phyloP scores from a whole-genome alignment of 2,888 invertebrate species.

The Congeria kusceri region DNA sequence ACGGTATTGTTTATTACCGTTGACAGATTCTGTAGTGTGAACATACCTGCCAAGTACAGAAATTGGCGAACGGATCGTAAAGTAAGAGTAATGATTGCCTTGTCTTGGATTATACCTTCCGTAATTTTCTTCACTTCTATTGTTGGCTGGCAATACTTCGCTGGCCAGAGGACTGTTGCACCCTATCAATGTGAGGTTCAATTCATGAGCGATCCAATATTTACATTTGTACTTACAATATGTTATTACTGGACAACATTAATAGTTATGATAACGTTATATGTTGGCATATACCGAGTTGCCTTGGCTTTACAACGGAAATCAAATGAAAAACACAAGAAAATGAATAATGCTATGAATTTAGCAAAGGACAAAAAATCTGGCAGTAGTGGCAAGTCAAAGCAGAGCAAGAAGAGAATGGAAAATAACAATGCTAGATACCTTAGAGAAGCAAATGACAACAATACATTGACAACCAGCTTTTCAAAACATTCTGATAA shows the following conservation, averaged over 20 bases:
- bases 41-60: constrained; percentile 98
- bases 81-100: constrained; percentile 97
- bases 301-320: constrained; percentile 99
- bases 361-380: constrained; percentile 82
- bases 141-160: constrained; percentile 99
- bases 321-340: constrained; percentile 97
- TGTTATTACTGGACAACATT: constrained; percentile 99
- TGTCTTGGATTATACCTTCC: constrained; percentile 98
- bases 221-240: constrained; percentile 98
- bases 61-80: constrained; percentile 98
- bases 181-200: constrained; percentile 97
- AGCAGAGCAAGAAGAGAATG: constrained; percentile 59
- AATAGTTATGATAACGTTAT: constrained; percentile 96
- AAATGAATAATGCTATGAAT: constrained; percentile 86
- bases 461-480: constrained; percentile 71
- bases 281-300: constrained; percentile 98
- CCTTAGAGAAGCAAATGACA: constrained; percentile 56
- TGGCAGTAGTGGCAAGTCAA: constrained; percentile 47
- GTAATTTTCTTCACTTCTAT: constrained; percentile 98
- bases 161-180: constrained; percentile 94
- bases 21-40: constrained; percentile 99
- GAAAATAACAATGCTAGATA: constrained; percentile 69
- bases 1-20: constrained; percentile 99
- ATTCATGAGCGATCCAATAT: constrained; percentile 98
- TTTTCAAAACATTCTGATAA: constrained; percentile 73